These are phyloP conservation scores for Microctonus brassicae DNA, from an alignment of 2,888 invertebrate species.

Conservation along the genomic window DNA sequence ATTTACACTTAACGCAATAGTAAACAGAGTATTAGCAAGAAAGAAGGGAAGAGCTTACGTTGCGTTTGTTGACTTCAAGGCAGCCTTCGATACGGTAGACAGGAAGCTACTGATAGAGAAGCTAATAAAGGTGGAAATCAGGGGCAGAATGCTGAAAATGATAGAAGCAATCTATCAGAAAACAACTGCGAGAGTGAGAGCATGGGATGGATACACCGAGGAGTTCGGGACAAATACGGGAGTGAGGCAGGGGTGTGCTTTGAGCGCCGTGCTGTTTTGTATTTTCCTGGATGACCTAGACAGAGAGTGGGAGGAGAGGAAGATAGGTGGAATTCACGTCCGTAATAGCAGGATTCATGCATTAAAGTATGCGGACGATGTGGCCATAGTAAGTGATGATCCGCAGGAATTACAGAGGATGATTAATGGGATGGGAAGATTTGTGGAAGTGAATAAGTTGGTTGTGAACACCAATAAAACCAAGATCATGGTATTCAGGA, in stretches of 20 bases:
- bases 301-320: slow-evolving; percentile 8
- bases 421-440: slow-evolving; percentile 19
- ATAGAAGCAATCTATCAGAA: too few species aligned
- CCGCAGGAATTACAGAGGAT: slow-evolving; percentile 19
- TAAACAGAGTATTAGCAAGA: not conserved
- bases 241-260: too few species aligned
- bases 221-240: too few species aligned
- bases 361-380: slow-evolving; percentile 35
- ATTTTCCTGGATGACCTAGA: slow-evolving; percentile 9
- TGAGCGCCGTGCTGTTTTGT: too few species aligned
- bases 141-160: too few species aligned
- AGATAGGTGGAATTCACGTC: slow-evolving; percentile 15
- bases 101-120: too few species aligned
- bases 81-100: too few species aligned
- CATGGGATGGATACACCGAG: too few species aligned
- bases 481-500: slow-evolving; percentile 31
- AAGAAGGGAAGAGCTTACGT: not conserved
- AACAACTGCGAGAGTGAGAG: too few species aligned
- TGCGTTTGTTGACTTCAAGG: not conserved
- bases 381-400: slow-evolving; percentile 24
- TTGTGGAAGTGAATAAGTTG: not conserved
- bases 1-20: not conserved
- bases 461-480: slow-evolving; percentile 24
- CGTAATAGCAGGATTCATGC: slow-evolving; percentile 21
- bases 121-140: too few species aligned